Evolutionary conservation across 2,113 vertebrate species (phyloP).

Genomic region (Rhea pennata): DNA sequence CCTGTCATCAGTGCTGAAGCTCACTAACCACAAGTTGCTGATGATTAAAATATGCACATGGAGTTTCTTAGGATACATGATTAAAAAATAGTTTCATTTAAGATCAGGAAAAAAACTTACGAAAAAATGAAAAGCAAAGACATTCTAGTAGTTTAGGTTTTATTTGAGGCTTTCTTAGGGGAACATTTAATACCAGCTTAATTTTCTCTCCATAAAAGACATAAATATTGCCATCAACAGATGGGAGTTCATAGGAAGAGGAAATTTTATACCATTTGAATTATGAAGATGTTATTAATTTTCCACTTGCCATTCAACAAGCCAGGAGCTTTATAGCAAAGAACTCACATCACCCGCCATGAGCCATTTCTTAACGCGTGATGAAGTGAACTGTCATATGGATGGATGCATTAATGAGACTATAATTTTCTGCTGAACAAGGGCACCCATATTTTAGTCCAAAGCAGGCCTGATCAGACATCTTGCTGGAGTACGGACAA

Average conservation of each 20-base stretch:
- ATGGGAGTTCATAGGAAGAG: not conserved
- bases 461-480: not conserved
- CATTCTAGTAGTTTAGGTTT: not conserved
- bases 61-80: not conserved
- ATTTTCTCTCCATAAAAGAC: not conserved
- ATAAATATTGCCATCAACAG: not conserved
- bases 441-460: not conserved
- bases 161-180: not conserved
- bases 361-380: not conserved
- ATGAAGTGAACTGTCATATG: not conserved
- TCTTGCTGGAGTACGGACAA: not conserved
- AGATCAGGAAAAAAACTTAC: not conserved
- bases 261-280: not conserved
- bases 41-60: not conserved
- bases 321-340: not conserved
- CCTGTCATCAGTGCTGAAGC: not conserved
- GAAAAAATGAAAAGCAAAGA: not conserved
- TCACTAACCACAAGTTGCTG: not conserved
- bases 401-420: not conserved
- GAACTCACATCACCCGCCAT: not conserved
- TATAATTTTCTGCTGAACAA: constrained; percentile 9
- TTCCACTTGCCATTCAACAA: not conserved
- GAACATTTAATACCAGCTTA: not conserved
- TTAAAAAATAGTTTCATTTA: not conserved
- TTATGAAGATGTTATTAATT: not conserved